Conservation (phyloP, 2,113 vertebrate genomes). For the Pipa parva region DNA sequence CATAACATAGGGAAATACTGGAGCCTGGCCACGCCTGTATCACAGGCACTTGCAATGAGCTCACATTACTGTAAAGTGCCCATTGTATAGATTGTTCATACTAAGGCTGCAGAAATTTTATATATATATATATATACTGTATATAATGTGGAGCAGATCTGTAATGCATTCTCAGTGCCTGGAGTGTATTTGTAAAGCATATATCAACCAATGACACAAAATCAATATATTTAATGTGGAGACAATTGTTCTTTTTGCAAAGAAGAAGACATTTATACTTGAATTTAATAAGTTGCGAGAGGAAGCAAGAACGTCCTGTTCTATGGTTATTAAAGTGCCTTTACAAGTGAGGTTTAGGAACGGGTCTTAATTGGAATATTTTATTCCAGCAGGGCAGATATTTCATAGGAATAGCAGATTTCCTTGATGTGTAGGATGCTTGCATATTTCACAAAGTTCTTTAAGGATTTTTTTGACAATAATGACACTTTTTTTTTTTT, state of each 20-base stretch:
- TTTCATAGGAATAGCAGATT: not conserved
- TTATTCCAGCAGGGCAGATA: constrained; percentile 10
- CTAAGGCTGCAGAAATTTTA: constrained; percentile 23
- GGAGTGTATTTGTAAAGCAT: constrained; percentile 46
- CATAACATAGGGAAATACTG: too few species aligned
- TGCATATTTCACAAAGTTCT: not conserved
- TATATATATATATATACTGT: not conserved
- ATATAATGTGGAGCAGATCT: constrained; percentile 28
- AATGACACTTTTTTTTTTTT: too few species aligned
- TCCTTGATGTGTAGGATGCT: constrained; percentile 2
- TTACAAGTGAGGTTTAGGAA: constrained; percentile 39
- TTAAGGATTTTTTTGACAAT: too few species aligned
- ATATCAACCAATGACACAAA: constrained; percentile 38
- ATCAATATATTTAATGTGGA: constrained; percentile 50
- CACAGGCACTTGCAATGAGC: not conserved
- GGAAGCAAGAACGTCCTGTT: constrained; percentile 40
- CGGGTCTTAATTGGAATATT: constrained; percentile 17
- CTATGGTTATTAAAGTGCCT: constrained; percentile 45
- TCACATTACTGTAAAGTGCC: constrained; percentile 27
- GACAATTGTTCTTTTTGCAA: constrained; percentile 13
- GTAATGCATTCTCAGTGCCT: constrained; percentile 34
- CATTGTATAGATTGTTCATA: constrained; percentile 5
- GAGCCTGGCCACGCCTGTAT: not conserved
- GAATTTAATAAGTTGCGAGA: constrained; percentile 47
- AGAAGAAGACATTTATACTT: constrained; percentile 47